Evolutionary conservation across 2,888 invertebrate species (phyloP).

Genomic region (Tinea pellionella): DNA sequence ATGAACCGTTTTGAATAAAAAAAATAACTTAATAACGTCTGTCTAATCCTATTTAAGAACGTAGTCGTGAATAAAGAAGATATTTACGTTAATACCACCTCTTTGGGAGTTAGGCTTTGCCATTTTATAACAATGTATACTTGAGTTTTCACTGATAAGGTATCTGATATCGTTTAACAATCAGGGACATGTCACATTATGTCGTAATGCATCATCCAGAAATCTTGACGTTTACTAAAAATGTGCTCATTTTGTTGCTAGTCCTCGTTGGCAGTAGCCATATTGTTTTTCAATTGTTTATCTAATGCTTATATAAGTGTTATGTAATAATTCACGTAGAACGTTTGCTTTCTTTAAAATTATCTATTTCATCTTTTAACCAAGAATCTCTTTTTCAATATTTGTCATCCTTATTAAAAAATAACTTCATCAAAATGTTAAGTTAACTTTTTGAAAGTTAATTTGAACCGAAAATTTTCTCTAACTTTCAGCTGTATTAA

Average conservation of each 20-base stretch:
- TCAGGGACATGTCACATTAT: slow-evolving; percentile 34
- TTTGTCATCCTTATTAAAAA: too few relatives aligned
- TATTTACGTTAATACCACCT: neutral
- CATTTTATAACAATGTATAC: neutral
- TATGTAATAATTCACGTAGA: neutral
- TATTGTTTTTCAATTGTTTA: neutral
- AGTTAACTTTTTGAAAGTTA: too few relatives aligned
- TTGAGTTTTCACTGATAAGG: neutral
- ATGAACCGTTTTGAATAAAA: too few relatives aligned
- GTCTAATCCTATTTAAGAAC: too few relatives aligned
- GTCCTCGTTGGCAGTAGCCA: neutral
- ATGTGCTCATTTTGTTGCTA: slow-evolving; percentile 20
- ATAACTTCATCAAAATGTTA: too few relatives aligned
- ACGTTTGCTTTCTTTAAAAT: neutral
- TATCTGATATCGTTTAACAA: slow-evolving; percentile 18
- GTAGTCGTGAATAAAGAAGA: too few relatives aligned
- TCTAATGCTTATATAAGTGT: neutral
- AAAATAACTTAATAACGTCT: too few relatives aligned
- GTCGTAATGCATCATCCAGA: slow-evolving; percentile 57
- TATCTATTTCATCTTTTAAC: neutral
- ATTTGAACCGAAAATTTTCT: neutral
- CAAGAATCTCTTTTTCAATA: too few relatives aligned
- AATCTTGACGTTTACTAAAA: slow-evolving; percentile 41
- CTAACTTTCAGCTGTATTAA: neutral
- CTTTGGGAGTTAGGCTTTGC: neutral